These are phyloP conservation scores for Ophion slaviceki DNA, from an alignment of 2,888 invertebrate genomes.

Conservation along the genomic window DNA sequence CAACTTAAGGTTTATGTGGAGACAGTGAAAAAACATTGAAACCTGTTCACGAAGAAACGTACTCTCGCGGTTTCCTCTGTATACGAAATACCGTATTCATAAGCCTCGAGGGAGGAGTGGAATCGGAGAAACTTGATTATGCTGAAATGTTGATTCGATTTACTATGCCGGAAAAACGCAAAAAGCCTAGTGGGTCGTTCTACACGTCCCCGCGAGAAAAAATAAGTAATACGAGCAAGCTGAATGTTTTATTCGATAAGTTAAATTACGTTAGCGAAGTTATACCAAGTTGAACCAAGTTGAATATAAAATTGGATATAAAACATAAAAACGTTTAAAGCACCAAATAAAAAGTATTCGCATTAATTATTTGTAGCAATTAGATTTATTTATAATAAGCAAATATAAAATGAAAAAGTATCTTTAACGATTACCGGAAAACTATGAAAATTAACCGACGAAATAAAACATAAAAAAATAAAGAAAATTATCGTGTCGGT, in stretches of 20 bases:
- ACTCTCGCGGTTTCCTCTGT: conserved; percentile 10
- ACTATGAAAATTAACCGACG: not conserved
- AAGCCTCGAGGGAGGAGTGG: not conserved
- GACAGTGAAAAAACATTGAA: conserved; percentile 32
- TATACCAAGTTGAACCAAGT: not conserved
- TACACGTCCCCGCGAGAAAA: not conserved
- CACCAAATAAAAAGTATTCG: not conserved
- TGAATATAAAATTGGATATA: not conserved
- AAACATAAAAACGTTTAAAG: not conserved
- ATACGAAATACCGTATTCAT: not conserved
- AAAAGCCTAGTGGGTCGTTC: not conserved
- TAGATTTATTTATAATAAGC: not conserved
- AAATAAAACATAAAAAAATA: not conserved
- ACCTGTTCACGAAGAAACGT: conserved; percentile 9
- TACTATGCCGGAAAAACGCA: conserved; percentile 6
- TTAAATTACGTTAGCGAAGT: not conserved
- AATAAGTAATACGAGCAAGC: not conserved
- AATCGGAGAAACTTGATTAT: conserved; percentile 60
- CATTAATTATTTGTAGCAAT: no score
- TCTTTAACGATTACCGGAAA: not conserved
- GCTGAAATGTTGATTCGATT: conserved; percentile 44
- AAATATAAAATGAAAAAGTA: not conserved
- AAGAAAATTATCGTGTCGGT: not conserved
- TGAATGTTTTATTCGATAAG: not conserved
- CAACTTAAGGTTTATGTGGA: not conserved